phyloP scores from a whole-genome alignment of 2,888 invertebrate genomes.

The Ceriagrion tenellum region DNA sequence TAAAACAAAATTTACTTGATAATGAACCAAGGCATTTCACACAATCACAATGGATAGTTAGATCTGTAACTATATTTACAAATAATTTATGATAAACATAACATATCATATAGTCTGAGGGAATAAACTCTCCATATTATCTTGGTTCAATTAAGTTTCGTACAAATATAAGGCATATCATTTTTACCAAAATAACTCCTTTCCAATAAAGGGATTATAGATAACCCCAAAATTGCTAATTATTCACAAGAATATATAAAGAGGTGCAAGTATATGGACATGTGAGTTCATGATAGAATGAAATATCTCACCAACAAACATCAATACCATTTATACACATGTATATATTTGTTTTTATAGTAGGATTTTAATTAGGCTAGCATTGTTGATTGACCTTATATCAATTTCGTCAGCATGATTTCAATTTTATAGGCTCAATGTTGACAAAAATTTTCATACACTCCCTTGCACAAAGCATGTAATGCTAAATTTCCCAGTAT shows the following conservation, averaged over 20 bases:
- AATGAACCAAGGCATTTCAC: not conserved
- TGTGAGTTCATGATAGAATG: slow-evolving; percentile 40
- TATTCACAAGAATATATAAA: slow-evolving; percentile 51
- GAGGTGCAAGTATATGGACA: slow-evolving; percentile 57
- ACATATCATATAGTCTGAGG: not conserved
- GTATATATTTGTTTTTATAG: not conserved
- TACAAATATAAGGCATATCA: slow-evolving; percentile 66
- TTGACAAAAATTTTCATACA: not conserved
- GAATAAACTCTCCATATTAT: slow-evolving; percentile 55
- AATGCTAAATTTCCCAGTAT: not conserved
- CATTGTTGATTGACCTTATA: not conserved
- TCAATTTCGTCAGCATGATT: not conserved
- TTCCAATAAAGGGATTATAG: slow-evolving; percentile 51
- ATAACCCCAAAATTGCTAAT: slow-evolving; percentile 54
- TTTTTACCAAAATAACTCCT: slow-evolving; percentile 67
- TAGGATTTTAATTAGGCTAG: not conserved
- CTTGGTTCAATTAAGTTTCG: slow-evolving; percentile 57
- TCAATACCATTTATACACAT: slow-evolving; percentile 38
- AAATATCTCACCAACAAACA: slow-evolving; percentile 51
- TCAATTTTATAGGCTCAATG: not conserved
- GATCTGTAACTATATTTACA: not conserved
- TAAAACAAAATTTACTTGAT: not conserved
- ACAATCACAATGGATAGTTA: not conserved
- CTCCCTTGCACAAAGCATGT: too few species aligned
- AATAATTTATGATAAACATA: slow-evolving; percentile 21